phyloP scores from a whole-genome alignment of 2,797 vertebrate genomes.

The Liparis tanakae region DNA sequence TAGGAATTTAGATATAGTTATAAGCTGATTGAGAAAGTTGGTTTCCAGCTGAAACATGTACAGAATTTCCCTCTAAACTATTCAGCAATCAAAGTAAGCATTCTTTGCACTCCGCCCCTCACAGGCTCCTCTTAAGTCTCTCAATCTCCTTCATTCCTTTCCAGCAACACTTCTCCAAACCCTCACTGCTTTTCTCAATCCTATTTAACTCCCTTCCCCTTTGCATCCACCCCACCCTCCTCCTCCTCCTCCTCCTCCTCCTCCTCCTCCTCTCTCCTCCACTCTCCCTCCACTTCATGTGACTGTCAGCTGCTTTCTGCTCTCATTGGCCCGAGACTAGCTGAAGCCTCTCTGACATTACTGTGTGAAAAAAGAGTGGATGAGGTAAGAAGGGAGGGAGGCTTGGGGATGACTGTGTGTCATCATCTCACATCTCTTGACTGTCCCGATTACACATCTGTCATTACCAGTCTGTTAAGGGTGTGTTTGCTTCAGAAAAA shows the following conservation, averaged over 20 bases:
- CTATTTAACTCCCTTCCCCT: conserved; percentile 29
- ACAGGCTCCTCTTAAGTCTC: conserved; percentile 59
- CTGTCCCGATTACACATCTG: conserved; percentile 23
- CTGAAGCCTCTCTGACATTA: conserved; percentile 50
- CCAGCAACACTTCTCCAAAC: conserved; percentile 33
- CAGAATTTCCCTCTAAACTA: conserved; percentile 16
- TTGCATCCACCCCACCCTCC: background rate
- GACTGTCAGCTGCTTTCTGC: conserved; percentile 85
- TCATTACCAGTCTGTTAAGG: background rate
- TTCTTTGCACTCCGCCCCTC: conserved; percentile 41
- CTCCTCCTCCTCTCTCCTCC: conserved; percentile 21
- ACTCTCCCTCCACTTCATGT: conserved; percentile 77
- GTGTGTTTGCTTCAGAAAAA: background rate
- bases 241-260: conserved; percentile 23
- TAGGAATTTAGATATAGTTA: background rate
- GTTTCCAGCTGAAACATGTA: background rate
- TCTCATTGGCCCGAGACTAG: conserved; percentile 47
- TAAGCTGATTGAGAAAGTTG: background rate
- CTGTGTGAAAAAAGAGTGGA: conserved; percentile 51
- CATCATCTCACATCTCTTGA: conserved; percentile 12
- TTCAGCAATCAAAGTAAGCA: conserved; percentile 50
- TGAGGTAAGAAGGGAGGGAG: conserved; percentile 52
- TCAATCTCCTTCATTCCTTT: conserved; percentile 72
- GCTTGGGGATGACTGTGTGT: conserved; percentile 12
- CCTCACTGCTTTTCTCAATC: conserved; percentile 45